Evolutionary conservation across 2,113 vertebrate species (phyloP).

Genomic region (Scomber scombrus): DNA sequence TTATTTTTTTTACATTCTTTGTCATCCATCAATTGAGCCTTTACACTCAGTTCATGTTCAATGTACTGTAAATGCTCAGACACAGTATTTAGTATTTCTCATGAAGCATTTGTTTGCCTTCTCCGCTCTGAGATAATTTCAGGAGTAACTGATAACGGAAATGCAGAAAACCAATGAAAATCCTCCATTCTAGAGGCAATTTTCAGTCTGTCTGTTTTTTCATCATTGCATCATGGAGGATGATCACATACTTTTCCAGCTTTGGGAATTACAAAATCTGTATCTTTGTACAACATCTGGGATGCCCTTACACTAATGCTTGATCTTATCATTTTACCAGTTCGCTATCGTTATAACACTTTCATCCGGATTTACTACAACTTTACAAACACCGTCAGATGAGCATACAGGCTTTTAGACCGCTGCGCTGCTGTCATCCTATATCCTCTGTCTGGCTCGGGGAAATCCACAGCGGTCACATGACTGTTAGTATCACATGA

Average conservation of each 20-base stretch:
- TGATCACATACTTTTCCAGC: slow-evolving; percentile 28
- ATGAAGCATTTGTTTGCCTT: slow-evolving; percentile 61
- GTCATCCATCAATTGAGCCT: slow-evolving; percentile 17
- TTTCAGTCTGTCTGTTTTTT: slow-evolving; percentile 23
- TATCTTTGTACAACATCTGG: slow-evolving; percentile 64
- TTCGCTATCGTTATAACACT: slow-evolving; percentile 49
- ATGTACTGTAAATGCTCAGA: slow-evolving; percentile 40
- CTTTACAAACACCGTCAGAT: slow-evolving; percentile 49
- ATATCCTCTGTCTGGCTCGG: slow-evolving; percentile 20
- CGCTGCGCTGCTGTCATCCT: slow-evolving; percentile 25
- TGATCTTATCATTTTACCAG: slow-evolving; percentile 38
- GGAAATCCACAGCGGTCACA: slow-evolving; percentile 36
- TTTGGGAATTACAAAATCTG: slow-evolving; percentile 49
- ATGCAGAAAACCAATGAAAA: slow-evolving; percentile 35
- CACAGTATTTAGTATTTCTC: slow-evolving; percentile 49
- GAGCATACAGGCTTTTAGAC: slow-evolving; percentile 46
- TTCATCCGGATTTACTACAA: slow-evolving; percentile 67
- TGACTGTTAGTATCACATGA: background rate
- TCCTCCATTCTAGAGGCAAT: background rate
- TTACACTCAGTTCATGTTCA: slow-evolving; percentile 22
- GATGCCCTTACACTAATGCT: slow-evolving; percentile 50
- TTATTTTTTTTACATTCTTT: background rate
- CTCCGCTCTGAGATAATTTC: slow-evolving; percentile 37
- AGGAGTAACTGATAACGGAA: slow-evolving; percentile 49
- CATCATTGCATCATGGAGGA: background rate